Evolutionary conservation across 2,797 vertebrate species (phyloP), one percentile per base, ranked within the genome.

Genomic region (Phrynocephalus forsythii): DNA sequence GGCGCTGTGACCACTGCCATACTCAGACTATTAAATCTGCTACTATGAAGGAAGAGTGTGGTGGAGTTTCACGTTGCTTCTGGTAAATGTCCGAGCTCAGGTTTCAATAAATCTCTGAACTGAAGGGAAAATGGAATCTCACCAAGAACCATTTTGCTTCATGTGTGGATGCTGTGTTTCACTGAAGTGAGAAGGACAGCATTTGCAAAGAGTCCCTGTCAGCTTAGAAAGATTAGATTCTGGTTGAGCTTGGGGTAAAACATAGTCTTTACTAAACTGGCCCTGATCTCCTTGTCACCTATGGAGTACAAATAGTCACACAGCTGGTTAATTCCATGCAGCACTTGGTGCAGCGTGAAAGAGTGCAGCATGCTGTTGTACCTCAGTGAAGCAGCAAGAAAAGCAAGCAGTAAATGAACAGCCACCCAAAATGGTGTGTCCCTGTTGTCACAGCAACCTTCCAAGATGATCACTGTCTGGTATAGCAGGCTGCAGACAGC

Each of bases 401-500:
- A 91, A 86, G 24, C 66, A 24, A 0, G 0, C 1, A n/a, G 82
- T 20, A 0, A 0, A 88, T 16, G 0, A 10, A 1, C 60, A 78
- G 82, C 48, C 28, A 86, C 56, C 38, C 44, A n/a, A 15, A 84
- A 28, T 44, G 77, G 30, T 5, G 28, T 63, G 30, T 1, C 67
- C 15, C 30, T 71, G 67, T n/a, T 7, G 18, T 3, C 66, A 86
- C 30, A 86, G 0, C 71, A 73, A 38, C 13, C 83, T 6, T 81
- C 90, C 52, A 3, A 15, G 84, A 3, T 0, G 3, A 48, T 6
- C 83, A n/a, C 30, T 69, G 86, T 82, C 30, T 56, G 84, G 13
- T 52, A 20, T 68, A 93, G 82, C 20, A 1, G 72, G 92, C 94
- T 95, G 91, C 88, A 95, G 95, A 87, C 93, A 93, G 94, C 94